These are phyloP conservation scores for Pseudorasbora parva DNA, from an alignment of 2,113 vertebrate species.

Conservation along the genomic window DNA sequence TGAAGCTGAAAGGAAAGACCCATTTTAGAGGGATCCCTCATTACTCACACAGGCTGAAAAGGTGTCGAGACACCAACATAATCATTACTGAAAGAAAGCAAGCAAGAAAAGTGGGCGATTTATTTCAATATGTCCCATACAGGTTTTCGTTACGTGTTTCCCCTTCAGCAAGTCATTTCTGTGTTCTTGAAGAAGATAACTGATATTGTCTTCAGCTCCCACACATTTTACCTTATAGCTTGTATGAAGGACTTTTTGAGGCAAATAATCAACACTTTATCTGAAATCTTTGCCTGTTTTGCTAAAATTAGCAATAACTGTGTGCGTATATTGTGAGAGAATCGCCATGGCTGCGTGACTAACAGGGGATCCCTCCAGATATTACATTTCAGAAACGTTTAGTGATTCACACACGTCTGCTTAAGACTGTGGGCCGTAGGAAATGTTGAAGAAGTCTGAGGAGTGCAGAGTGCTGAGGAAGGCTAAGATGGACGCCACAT, in stretches of 20 bases:
- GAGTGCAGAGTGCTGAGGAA: background rate
- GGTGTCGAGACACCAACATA: conserved; percentile 34
- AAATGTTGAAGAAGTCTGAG: conserved; percentile 6
- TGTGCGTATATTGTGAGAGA: background rate
- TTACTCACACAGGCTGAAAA: conserved; percentile 48
- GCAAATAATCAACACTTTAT: background rate
- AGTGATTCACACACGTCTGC: conserved; percentile 42
- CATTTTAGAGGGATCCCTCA: conserved; percentile 54
- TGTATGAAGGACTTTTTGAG: background rate
- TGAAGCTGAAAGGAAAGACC: conserved; percentile 47
- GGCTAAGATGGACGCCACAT: conserved; percentile 21
- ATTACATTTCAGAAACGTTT: conserved; percentile 35
- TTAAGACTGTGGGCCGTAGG: conserved; percentile 2
- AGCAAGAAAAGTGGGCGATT: conserved; percentile 36
- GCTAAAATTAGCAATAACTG: background rate
- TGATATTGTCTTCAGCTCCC: conserved; percentile 4
- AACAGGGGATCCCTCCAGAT: conserved; percentile 50
- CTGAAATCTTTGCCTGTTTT: background rate
- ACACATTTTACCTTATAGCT: background rate
- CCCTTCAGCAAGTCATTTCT: conserved; percentile 46
- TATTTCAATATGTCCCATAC: conserved; percentile 43
- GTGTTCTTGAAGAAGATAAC: background rate
- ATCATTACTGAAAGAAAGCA: conserved; percentile 47
- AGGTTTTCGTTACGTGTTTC: conserved; percentile 24
- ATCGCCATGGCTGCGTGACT: background rate